Base-by-base conservation (phyloP, 2,888 invertebrate genomes). In the Cecidostiba fungosa region DNA sequence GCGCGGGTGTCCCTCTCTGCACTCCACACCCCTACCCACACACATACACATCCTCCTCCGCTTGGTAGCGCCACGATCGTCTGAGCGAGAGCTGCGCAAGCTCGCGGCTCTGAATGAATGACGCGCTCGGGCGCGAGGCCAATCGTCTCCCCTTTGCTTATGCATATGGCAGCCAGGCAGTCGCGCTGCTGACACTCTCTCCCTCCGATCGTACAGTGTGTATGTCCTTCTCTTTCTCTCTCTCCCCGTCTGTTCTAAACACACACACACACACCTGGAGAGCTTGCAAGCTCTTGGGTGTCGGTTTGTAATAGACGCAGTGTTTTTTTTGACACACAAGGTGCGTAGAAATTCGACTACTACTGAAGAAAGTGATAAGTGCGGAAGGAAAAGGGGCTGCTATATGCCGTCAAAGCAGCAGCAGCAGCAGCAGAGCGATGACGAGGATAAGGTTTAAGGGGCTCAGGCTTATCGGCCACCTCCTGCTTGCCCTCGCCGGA, bases 41-140 rank as follows among this genome's bases (percentile, higher is more conserved):
- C 19, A 23, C 26, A 23, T 16, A n/a, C 54, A n/a, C 54, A 29
- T 26, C n/a, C 80, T 32, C 36, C n/a, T 3, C n/a, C 59, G 59
- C 6, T 2, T 36, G 70, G 36, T 12, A 23, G 39, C 23, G 39
- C 62, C 16, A 10, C 72, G 32, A 8, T 79, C 43, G 47, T n/a
- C 29, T 23, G 3, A n/a, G 8, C 26, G 6, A 29, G 76, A 39
- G 54, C 26, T 91, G 92, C 92, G 92, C 92, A 92, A 91, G 89
- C 91, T 92, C 91, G 78, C 85, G 16, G 32, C 72, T 12, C 39
- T 89, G 88, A 90, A 92, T 92, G 91, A 91, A 91, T 90, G 92
- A 91, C 91, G 91, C 89, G 91, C 89, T 90, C 89, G 89, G 90
- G 90, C 90, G 89, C 43, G 23, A 39, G 23, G 72, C 39, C 72